Evolutionary conservation across 2,113 vertebrate species (phyloP), one percentile per base, ranked within the genome.

Genomic region (Zosterops japonicus): DNA sequence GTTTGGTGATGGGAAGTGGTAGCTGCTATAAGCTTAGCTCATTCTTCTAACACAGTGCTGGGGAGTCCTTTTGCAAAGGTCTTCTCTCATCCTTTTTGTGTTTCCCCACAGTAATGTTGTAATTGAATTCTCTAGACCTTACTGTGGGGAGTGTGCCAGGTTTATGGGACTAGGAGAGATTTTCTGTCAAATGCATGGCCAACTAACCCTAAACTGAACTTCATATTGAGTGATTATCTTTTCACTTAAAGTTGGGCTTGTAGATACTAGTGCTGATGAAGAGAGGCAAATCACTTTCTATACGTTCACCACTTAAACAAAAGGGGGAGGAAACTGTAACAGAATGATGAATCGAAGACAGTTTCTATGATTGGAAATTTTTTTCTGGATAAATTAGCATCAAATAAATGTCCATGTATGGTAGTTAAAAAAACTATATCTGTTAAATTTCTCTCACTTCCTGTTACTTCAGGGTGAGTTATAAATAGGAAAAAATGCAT

Each of bases 321-420:
- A 60, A 33, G 12, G 0, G 2, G 29, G 24, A 8, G 22, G 8
- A n/a, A 35, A 19, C 24, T 2, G 0, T 74, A 47, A 65, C n/a
- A 36, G 27, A 79, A 69, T 24, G 65, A 52, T 83, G 87, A 78
- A 71, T 89, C 0, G 4, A 85, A 93, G 92, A 53, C n/a, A 2
- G 9, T 44, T 82, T 75, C 35, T 17, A 0, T 64, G 49, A 29
- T 41, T 22, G 28, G 36, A 85, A 49, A 22, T 33, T 36, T 6
- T 60, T 55, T 74, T 35, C 13, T 82, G 49, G 27, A 25, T 35
- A 42, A 61, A 29, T 70, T 6, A 10, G 12, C 16, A 3, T 63
- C 7, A 14, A 63, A 53, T 89, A 5, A 55, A 59, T 82, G 79
- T 82, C 20, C 3, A 1, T 28, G 3, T 68, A 25, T 67, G 46